Evolutionary conservation across 2,888 invertebrate species (phyloP), one percentile per base, ranked within the genome.

Genomic region (Pandemis cinnamomeana): DNA sequence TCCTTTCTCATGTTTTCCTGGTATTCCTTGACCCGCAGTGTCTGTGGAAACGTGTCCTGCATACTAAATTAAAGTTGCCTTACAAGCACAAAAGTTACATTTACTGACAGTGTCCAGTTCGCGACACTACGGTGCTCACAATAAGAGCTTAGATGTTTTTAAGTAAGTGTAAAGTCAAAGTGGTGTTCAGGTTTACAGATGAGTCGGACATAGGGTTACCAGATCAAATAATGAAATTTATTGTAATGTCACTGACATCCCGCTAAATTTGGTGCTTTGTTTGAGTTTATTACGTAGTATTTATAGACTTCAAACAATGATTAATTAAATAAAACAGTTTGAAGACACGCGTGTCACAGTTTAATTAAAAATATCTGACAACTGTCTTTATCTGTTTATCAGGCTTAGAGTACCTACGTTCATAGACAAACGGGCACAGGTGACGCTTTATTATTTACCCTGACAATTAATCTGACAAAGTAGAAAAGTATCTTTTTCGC

Each of bases 1-100:
- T 48, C 60, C 48, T 53, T 42, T 63, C 62, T 67, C 67, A 27
- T 68, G 53, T 68, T 20, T 62, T 67, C 53, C 72, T 60, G 72
- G 62, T 63, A 41, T 63, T 68, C 62, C 72, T 72, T 72, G 67
- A 67, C 62, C 72, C 72, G 55, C 44, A 72, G 67, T 72, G 62
- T 62, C 41, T 63, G 72, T 67, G 67, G 51, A 63, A 72, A 72
- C 72, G 72, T 68, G 72, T 72, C 62, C 67, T 68, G 67, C 72
- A 72, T 72, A 55, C 46, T 68, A 72, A 72, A 55, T 67, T 46
- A 36, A 62, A 53, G 51, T 44, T 67, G 62, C 67, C 15, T 46
- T 53, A 67, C 61, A 67, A 11, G 36, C 44, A 36, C 13, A 53
- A 67, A 8, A 67, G 5, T 8, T n/a, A 8, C 13, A 41, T 53